Evolutionary conservation across 2,797 vertebrate genomes (phyloP), one percentile per base, ranked within the genome.

Genomic region (Arrhamphus sclerolepis): DNA sequence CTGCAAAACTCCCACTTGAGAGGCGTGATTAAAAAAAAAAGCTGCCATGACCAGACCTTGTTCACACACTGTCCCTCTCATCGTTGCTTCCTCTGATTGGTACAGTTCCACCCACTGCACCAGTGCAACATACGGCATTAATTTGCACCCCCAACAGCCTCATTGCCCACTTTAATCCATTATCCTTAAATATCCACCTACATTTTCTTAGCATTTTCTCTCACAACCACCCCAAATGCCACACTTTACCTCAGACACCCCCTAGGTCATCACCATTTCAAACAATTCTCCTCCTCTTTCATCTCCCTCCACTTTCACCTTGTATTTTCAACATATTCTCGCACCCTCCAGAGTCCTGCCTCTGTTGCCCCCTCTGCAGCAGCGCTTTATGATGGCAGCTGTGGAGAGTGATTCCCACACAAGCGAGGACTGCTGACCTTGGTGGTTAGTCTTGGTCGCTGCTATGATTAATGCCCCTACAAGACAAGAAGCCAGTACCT

Each of bases 391-490:
- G 73, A 67, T 66, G 81, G 83, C 77, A 81, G 83, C 77, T 75
- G 68, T 65, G 64, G 66, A 65, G 72, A 77, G 70, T 57, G 72
- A 81, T 80, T 84, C 89, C 89, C 87, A 89, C 90, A 86, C 79
- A 81, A 60, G 57, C 44, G 28, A 85, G 69, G 80, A 87, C 76
- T 63, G 80, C 87, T 87, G 89, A 92, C 91, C 92, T 92, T 91
- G 89, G 86, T 59, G 82, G 70, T 83, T 84, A 73, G 53, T 41
- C 70, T 60, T 75, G 77, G 81, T 78, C 70, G 34, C 67, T 62
- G 81, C 85, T 75, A 80, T 91, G 88, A 94, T 93, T 93, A 92
- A 93, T 93, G 89, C 81, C 83, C 84, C 72, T 79, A 92, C 88
- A 89, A 89, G 88, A 89, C 81, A 72, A 89, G 82, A 84, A 85